Evolutionary conservation across 1,140 invertebrate genomes (phyloP), one percentile per base, ranked within the genome.

Genomic region (Monomorium pharaonis): DNA sequence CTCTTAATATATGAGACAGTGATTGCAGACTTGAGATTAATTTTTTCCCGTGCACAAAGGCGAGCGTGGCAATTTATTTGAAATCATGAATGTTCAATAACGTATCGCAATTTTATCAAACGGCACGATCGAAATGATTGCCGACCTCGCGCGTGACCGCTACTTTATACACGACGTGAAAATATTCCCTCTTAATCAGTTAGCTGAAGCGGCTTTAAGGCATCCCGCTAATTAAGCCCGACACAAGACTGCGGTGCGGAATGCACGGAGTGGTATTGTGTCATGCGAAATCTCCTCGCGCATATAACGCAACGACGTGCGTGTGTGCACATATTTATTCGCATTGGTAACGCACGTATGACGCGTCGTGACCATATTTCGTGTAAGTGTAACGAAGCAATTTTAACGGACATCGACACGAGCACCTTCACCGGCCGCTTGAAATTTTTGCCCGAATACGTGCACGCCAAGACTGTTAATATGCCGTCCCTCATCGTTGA

Each of bases 381-480:
- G 65, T 44, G 69, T 65, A 89, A 70, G 72, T 89, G 88, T 89
- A 86, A 89, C 87, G 56, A 76, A 77, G 54, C 75, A 63, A 89
- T 88, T 86, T 89, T 49, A 70, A 81, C 65, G 42, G 30, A 2
- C 30, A 10, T 16, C 6, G 58, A 62, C 37, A 37, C 37, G 14
- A 67, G 12, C 33, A 44, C 21, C 63, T 67, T 67, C 10, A 37
- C 47, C 9, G 24, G 10, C 7, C n/a, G 12, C 12, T 44, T 51
- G 21, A 49, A 51, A 70, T 86, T 54, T 54, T 72, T 86, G 49
- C 51, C 62, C 58, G 62, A 62, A 44, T 44, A 58, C 58, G 80
- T 27, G 37, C 58, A 84, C 33, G 47, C 60, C 16, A 51, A 42
- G 30, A 30, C 3, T 18, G 9, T 21, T 74, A 21, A 37, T 37